Evolutionary conservation across 2,888 invertebrate genomes (phyloP).

Genomic region (Eilema depressum): DNA sequence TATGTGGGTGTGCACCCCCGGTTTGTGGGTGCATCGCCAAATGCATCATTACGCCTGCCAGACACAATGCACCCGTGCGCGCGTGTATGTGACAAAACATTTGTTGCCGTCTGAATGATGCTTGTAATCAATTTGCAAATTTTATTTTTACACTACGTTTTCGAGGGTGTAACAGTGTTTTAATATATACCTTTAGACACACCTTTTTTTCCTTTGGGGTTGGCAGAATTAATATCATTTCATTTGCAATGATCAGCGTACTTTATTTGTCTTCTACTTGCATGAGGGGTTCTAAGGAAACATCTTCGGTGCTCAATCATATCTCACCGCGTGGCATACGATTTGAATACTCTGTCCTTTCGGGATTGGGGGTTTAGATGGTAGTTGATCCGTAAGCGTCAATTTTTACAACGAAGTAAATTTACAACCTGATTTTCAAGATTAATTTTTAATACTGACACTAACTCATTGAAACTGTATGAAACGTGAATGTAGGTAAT

Average conservation of each 20-base stretch:
- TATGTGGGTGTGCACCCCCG: constrained; percentile 54
- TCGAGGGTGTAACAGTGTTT: constrained; percentile 33
- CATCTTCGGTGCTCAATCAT: neutral
- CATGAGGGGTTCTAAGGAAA: neutral
- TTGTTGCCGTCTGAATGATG: constrained; percentile 49
- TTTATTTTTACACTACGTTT: constrained; percentile 43
- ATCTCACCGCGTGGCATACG: neutral
- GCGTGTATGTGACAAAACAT: constrained; percentile 52
- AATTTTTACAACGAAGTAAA: no score
- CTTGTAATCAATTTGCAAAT: constrained; percentile 48
- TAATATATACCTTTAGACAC: constrained; percentile 1
- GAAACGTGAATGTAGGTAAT: neutral
- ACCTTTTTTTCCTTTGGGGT: neutral
- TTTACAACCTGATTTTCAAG: no score
- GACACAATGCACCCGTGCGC: constrained; percentile 59
- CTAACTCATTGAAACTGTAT: neutral
- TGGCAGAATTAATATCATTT: neutral
- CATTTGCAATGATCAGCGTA: neutral
- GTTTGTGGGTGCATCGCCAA: constrained; percentile 63
- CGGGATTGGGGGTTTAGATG: no score
- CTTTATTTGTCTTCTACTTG: neutral
- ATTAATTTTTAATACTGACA: neutral
- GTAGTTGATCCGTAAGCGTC: no score
- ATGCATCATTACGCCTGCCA: constrained; percentile 72
- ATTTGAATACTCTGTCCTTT: no score